phyloP scores from a whole-genome alignment of 2,888 invertebrate genomes.

The Byasa hedistus region DNA sequence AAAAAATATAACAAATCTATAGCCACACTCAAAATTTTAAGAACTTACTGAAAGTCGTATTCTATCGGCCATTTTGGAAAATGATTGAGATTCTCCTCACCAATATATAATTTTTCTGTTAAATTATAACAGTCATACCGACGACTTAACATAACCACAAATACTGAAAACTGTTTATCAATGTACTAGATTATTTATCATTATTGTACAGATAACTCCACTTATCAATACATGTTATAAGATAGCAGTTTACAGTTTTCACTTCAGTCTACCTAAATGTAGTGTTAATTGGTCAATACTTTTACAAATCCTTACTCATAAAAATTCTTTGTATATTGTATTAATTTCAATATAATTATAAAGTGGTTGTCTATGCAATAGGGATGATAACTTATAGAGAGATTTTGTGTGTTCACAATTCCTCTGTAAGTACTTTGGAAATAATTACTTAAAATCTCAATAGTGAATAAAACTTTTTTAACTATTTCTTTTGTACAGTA shows the following conservation, averaged over 20 bases:
- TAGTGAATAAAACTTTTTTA: no score
- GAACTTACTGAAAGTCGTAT: slow-evolving; percentile 64
- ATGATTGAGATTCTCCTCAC: slow-evolving; percentile 57
- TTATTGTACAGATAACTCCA: slow-evolving; percentile 49
- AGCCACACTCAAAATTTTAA: background rate
- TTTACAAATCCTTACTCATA: background rate
- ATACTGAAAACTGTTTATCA: slow-evolving; percentile 61
- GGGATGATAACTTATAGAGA: background rate
- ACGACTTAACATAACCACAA: slow-evolving; percentile 42
- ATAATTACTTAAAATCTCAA: background rate
- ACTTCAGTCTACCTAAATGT: slow-evolving; percentile 14
- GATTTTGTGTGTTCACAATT: no score
- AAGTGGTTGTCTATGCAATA: no score
- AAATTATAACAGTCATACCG: slow-evolving; percentile 42
- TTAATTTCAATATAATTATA: no score
- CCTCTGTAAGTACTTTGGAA: no score
- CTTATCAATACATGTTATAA: slow-evolving; percentile 56
- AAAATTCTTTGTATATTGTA: background rate
- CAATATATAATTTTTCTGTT: slow-evolving; percentile 39
- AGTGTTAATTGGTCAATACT: background rate
- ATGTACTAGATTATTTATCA: slow-evolving; percentile 59
- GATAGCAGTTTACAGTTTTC: slow-evolving; percentile 43
- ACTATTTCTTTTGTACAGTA: no score
- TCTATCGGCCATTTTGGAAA: slow-evolving; percentile 58
- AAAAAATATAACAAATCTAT: background rate